A percentile compares a stretch with the other conserved stretches of the same genome.
Evolutionary conservation across 2,888 invertebrate species (phyloP).

Genomic region (Pasiphila rectangulata): DNA sequence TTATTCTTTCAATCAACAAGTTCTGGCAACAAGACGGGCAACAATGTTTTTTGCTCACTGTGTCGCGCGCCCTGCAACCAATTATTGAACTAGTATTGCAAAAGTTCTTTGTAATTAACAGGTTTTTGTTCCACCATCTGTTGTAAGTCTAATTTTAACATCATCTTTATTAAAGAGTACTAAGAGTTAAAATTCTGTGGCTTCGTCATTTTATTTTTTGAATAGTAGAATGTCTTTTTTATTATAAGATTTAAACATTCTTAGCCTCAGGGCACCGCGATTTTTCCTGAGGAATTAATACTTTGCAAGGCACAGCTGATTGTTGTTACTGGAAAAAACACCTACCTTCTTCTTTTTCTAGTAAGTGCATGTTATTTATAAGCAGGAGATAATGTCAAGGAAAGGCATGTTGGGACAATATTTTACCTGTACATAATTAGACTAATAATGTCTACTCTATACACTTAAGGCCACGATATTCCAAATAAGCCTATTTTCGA

Average conservation of each 20-base stretch:
- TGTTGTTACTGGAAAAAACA: not conserved
- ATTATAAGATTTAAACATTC: conserved; percentile 41
- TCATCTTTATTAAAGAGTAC: conserved; percentile 14
- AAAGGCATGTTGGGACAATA: too few species aligned
- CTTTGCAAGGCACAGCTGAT: not conserved
- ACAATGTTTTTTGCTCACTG: conserved; percentile 48
- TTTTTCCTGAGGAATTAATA: conserved; percentile 3
- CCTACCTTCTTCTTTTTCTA: not conserved
- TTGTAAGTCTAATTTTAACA: conserved; percentile 25
- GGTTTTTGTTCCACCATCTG: conserved; percentile 60
- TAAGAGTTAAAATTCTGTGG: conserved; percentile 26
- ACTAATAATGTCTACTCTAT: too few species aligned
- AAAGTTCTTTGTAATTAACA: conserved; percentile 64
- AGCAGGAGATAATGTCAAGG: not conserved
- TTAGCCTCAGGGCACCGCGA: conserved; percentile 22
- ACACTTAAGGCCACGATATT: too few species aligned
- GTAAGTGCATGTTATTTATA: too few species aligned
- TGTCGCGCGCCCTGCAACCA: conserved; percentile 61
- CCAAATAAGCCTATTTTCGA: too few species aligned
- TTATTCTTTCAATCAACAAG: conserved; percentile 46
- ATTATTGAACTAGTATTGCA: conserved; percentile 68
- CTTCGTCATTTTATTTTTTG: conserved; percentile 43
- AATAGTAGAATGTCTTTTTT: conserved; percentile 54
- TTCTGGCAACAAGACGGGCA: conserved; percentile 44
- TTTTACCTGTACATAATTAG: too few species aligned